These are phyloP conservation scores for Drusus annulatus DNA, from an alignment of 1,140 invertebrate genomes.

Conservation along the genomic window DNA sequence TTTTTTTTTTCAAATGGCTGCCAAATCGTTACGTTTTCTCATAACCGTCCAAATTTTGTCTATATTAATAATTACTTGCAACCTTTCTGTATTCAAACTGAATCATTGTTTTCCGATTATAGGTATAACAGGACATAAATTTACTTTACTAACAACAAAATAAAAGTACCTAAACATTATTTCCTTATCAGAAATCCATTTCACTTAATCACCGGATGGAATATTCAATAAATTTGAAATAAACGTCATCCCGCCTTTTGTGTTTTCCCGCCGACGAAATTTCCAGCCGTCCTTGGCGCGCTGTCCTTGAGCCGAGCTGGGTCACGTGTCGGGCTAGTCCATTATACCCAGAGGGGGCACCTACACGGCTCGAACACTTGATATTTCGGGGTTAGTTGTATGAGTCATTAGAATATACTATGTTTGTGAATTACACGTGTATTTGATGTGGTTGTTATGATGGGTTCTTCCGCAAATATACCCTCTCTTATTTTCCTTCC, in stretches of 20 bases:
- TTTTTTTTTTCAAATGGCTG: no score
- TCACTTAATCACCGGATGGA: constrained; percentile 34
- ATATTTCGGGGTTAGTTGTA: no score
- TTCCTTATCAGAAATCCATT: constrained; percentile 22
- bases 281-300: constrained; percentile 30
- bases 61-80: no score
- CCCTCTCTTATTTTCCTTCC: not conserved
- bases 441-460: not conserved
- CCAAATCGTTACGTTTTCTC: no score
- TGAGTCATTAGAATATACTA: no score
- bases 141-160: not conserved
- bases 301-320: constrained; percentile 13
- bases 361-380: no score
- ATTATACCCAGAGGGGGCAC: constrained; percentile 9
- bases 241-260: constrained; percentile 40
- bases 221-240: constrained; percentile 45
- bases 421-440: not conserved
- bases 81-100: no score
- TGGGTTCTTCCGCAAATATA: no score
- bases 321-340: constrained; percentile 29
- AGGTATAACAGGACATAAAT: no score
- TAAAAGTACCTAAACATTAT: constrained; percentile 11
- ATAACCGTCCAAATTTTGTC: no score
- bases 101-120: no score
- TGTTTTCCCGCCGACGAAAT: constrained; percentile 34